Evolutionary conservation across 2,113 vertebrate species (phyloP).

Genomic region (Ahaetulla prasina): DNA sequence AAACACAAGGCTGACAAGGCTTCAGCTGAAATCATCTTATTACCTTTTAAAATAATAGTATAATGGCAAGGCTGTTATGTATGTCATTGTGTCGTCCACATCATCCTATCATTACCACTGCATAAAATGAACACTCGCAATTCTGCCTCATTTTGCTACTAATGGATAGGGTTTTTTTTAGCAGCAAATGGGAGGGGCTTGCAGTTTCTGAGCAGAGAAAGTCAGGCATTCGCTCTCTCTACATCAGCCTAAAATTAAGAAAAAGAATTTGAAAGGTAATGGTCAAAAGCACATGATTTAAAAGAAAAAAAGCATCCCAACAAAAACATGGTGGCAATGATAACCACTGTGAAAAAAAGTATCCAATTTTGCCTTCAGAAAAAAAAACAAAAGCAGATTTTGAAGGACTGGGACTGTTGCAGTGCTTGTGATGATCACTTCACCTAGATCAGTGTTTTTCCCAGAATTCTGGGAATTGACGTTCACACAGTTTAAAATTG

Average conservation of each 20-base stretch:
- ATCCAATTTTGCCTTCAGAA: not conserved
- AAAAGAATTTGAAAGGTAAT: not conserved
- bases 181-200: not conserved
- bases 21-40: not conserved
- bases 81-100: not conserved
- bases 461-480: not conserved
- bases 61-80: not conserved
- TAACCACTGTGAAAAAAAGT: not conserved
- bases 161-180: not conserved
- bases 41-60: not conserved
- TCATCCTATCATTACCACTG: constrained; percentile 14
- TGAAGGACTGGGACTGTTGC: not conserved
- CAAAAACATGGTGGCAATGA: not conserved
- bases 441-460: not conserved
- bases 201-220: not conserved
- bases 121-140: not conserved
- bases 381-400: not conserved
- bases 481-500: not conserved
- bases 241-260: not conserved
- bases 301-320: not conserved
- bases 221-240: not conserved
- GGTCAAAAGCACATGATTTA: not conserved
- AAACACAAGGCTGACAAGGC: not conserved
- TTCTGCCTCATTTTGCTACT: not conserved
- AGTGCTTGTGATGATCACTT: accelerated